These are phyloP conservation scores for Beaufortia kweichowensis DNA, from an alignment of 2,113 vertebrate genomes.

Conservation along the genomic window DNA sequence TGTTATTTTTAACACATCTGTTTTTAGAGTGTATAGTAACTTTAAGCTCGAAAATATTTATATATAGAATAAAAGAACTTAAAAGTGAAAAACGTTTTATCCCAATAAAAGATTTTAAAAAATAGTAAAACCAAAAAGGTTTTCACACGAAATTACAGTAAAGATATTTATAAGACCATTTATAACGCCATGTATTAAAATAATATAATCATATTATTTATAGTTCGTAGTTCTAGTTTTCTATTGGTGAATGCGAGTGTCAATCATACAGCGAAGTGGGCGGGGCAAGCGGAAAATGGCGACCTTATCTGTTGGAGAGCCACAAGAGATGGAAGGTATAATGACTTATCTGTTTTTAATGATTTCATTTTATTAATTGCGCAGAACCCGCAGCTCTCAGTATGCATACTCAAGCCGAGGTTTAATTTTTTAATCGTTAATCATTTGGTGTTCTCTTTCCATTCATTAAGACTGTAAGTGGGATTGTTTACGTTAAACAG, in stretches of 20 bases:
- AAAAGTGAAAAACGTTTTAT: too few relatives aligned
- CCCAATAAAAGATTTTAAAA: too few relatives aligned
- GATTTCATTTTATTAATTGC: neutral
- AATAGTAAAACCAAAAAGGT: too few relatives aligned
- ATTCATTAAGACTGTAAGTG: constrained; percentile 34
- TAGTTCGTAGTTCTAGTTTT: neutral
- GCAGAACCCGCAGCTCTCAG: neutral
- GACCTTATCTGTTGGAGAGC: constrained; percentile 73
- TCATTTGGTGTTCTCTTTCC: neutral
- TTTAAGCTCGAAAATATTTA: too few relatives aligned
- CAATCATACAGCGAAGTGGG: constrained; percentile 59
- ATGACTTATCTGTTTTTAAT: neutral
- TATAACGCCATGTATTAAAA: neutral
- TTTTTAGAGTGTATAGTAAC: too few relatives aligned
- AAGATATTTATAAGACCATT: too few relatives aligned
- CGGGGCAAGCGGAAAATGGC: constrained; percentile 75
- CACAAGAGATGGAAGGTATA: constrained; percentile 80
- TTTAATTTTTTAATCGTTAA: neutral
- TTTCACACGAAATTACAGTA: too few relatives aligned
- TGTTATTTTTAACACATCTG: too few relatives aligned
- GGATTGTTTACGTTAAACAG: constrained; percentile 42
- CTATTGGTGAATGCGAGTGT: constrained; percentile 63
- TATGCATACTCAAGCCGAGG: neutral
- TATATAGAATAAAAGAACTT: too few relatives aligned
- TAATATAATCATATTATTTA: constrained; percentile 24